A percentile compares a stretch with the other conserved stretches of the same genome.
These are phyloP conservation scores for Urocyon cinereoargenteus DNA, from an alignment of 2,797 vertebrate species.

Conservation along the genomic window DNA sequence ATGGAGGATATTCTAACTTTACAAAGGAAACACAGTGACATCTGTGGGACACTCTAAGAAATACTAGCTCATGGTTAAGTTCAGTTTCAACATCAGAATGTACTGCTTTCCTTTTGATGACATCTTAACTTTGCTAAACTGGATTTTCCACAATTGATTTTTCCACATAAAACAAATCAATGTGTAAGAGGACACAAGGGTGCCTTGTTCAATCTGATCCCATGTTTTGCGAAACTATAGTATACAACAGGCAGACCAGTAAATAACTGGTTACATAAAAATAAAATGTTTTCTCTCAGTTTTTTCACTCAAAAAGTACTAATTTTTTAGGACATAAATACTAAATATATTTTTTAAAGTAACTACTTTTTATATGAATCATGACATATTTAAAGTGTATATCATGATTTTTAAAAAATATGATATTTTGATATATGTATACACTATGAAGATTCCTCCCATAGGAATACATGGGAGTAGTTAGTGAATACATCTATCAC, in stretches of 20 bases:
- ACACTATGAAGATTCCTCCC: neutral
- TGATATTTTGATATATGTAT: neutral
- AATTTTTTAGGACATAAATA: neutral
- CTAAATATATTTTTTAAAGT: neutral
- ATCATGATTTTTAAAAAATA: neutral
- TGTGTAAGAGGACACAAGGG: neutral
- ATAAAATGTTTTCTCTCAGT: neutral
- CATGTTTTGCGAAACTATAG: neutral
- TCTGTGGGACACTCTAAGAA: neutral
- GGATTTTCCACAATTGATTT: neutral
- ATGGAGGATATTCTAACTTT: neutral
- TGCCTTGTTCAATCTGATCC: neutral
- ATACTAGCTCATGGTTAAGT: neutral
- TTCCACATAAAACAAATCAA: neutral
- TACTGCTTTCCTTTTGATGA: neutral
- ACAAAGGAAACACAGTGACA: conserved; percentile 17
- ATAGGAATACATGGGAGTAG: neutral
- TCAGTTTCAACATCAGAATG: neutral
- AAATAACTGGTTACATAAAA: neutral
- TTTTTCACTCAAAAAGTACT: neutral
- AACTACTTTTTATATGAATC: neutral
- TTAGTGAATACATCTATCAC: neutral
- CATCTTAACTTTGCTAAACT: neutral
- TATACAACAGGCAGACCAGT: neutral
- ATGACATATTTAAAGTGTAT: neutral